Conservation (phyloP, 2,797 vertebrate genomes). For the Mastacembelus armatus region DNA sequence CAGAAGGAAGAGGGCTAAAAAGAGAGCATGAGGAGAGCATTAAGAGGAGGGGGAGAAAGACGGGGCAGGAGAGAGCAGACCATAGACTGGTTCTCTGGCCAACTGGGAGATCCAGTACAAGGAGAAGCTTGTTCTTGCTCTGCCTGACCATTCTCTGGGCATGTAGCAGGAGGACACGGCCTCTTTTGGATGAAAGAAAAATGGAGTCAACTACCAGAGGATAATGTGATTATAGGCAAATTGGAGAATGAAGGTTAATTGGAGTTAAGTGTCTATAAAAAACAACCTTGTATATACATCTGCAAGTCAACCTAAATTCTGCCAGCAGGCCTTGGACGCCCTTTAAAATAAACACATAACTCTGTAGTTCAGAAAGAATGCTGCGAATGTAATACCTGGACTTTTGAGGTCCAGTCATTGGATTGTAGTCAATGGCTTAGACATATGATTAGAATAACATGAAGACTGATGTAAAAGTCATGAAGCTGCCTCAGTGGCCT, state of each 20-base stretch:
- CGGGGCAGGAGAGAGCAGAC: constrained; percentile 14
- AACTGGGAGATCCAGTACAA: constrained; percentile 70
- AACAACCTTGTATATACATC: constrained; percentile 53
- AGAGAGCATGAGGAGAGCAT: constrained; percentile 36
- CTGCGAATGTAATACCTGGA: constrained; percentile 57
- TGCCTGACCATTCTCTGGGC: constrained; percentile 42
- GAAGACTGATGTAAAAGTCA: constrained; percentile 18
- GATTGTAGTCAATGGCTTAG: constrained; percentile 51
- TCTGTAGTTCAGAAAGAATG: constrained; percentile 54
- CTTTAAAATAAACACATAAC: constrained; percentile 71
- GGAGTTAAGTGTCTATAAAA: constrained; percentile 79
- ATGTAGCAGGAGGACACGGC: constrained; percentile 53
- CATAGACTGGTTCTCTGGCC: constrained; percentile 35
- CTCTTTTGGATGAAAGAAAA: constrained; percentile 65
- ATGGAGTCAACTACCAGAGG: constrained; percentile 70
- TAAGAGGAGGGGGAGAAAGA: constrained; percentile 19
- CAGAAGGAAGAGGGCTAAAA: constrained; percentile 34
- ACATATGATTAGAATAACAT: constrained; percentile 38
- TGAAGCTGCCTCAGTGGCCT: constrained; percentile 10
- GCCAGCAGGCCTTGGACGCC: constrained; percentile 50
- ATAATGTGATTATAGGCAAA: constrained; percentile 81
- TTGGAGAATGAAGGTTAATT: constrained; percentile 79
- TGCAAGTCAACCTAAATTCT: constrained; percentile 38
- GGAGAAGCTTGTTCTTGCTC: constrained; percentile 72
- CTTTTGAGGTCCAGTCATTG: constrained; percentile 50